A percentile compares a stretch with the other conserved stretches of the same genome.
Evolutionary conservation across 2,797 vertebrate species (phyloP).

Genomic region (Moxostoma hubbsi): DNA sequence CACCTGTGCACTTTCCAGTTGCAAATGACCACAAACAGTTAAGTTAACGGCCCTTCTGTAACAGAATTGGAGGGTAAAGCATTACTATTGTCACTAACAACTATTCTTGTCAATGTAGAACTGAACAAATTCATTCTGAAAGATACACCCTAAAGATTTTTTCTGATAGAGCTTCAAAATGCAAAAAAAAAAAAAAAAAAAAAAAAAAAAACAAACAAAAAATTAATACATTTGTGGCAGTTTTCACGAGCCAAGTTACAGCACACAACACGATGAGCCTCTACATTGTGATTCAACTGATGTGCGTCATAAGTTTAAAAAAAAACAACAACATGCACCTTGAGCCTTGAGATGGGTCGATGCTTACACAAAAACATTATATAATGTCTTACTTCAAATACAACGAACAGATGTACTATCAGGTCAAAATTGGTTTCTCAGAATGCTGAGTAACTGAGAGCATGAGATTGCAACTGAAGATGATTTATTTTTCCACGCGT

Average conservation of each 20-base stretch:
- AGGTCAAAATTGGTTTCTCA: constrained; percentile 21
- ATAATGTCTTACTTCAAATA: background rate
- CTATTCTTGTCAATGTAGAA: background rate
- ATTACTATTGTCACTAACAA: background rate
- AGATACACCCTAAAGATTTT: background rate
- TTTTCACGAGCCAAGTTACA: background rate
- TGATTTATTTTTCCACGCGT: constrained; percentile 7
- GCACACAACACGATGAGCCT: background rate
- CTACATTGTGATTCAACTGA: constrained; percentile 11
- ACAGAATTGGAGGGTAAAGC: no score
- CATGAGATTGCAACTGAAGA: constrained; percentile 4
- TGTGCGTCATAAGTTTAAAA: constrained; percentile 8
- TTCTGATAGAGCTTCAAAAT: background rate
- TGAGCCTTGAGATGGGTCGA: background rate
- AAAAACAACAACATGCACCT: background rate
- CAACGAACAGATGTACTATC: background rate
- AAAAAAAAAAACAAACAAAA: background rate
- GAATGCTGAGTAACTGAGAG: constrained; percentile 8
- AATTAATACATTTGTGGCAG: background rate
- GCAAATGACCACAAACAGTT: no score
- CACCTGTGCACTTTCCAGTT: no score
- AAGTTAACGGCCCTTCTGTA: no score
- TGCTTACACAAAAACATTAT: constrained; percentile 9
- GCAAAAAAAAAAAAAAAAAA: background rate
- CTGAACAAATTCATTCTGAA: background rate